Evolutionary conservation across 2,113 vertebrate species (phyloP).

Genomic region (Ageneiosus marmoratus): DNA sequence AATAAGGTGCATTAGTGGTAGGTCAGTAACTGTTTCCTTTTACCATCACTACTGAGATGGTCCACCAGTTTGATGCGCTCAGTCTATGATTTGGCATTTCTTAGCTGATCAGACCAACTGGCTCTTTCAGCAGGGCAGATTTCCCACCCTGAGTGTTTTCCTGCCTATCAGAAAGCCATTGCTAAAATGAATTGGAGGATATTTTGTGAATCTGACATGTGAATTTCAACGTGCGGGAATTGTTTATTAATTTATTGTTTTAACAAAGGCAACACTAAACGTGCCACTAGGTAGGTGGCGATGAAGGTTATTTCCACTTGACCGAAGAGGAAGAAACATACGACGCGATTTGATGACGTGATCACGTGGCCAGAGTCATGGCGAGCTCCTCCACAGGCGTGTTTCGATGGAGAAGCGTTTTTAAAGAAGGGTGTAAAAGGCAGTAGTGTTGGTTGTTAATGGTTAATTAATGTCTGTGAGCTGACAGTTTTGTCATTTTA

Average conservation of each 20-base stretch:
- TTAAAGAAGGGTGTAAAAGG: neutral
- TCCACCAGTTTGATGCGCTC: neutral
- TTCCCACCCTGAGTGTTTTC: neutral
- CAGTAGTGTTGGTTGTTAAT: neutral
- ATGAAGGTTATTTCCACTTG: neutral
- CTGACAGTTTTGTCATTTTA: neutral
- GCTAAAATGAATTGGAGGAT: neutral
- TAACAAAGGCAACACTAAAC: neutral
- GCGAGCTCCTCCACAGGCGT: conserved; percentile 2
- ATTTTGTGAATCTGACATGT: neutral
- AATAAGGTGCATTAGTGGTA: neutral
- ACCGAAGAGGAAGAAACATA: conserved; percentile 15
- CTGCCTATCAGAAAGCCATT: neutral
- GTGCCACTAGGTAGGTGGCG: conserved; percentile 32
- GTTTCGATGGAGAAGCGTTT: neutral
- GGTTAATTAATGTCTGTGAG: neutral
- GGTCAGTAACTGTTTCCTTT: neutral
- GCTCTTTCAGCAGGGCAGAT: neutral
- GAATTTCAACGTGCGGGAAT: neutral
- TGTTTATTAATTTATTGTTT: neutral
- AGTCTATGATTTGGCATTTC: neutral
- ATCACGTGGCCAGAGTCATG: conserved; percentile 8
- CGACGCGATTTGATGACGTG: conserved; percentile 30
- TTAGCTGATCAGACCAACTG: neutral
- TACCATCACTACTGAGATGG: neutral